These are phyloP conservation scores for Himalopsyche japonica DNA, from an alignment of 2,888 invertebrate genomes.

Conservation along the genomic window DNA sequence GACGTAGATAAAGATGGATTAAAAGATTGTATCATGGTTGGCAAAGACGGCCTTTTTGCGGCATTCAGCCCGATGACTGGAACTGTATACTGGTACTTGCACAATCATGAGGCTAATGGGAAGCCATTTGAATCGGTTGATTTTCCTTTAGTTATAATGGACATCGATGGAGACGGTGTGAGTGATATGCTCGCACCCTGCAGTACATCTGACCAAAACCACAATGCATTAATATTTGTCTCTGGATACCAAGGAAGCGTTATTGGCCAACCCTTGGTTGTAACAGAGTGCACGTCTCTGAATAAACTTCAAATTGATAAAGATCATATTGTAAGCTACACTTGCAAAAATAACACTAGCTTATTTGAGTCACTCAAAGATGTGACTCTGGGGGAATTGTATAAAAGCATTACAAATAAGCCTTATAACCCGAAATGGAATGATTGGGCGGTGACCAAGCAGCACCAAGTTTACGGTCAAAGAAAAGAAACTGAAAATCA, in stretches of 20 bases:
- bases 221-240: constrained; percentile 66
- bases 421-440: constrained; percentile 45
- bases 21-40: constrained; percentile 75
- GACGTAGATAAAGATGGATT: constrained; percentile 74
- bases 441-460: constrained; percentile 51
- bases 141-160: constrained; percentile 72
- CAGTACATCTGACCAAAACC: constrained; percentile 54
- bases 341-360: constrained; percentile 61
- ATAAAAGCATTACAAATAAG: constrained; percentile 50
- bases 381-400: constrained; percentile 52
- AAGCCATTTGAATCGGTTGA: constrained; percentile 62
- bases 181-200: constrained; percentile 69
- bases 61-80: constrained; percentile 59
- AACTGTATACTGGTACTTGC: constrained; percentile 64
- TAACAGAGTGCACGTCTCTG: constrained; percentile 63
- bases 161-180: constrained; percentile 72
- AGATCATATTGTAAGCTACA: constrained; percentile 56
- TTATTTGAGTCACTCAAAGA: constrained; percentile 58
- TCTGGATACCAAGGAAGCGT: constrained; percentile 72
- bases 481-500: constrained; percentile 62
- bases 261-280: constrained; percentile 64
- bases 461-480: constrained; percentile 60
- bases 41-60: constrained; percentile 65
- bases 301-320: constrained; percentile 62
- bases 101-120: constrained; percentile 58